Conservation (phyloP, 2,113 vertebrate species). For the Azemiops feae region DNA sequence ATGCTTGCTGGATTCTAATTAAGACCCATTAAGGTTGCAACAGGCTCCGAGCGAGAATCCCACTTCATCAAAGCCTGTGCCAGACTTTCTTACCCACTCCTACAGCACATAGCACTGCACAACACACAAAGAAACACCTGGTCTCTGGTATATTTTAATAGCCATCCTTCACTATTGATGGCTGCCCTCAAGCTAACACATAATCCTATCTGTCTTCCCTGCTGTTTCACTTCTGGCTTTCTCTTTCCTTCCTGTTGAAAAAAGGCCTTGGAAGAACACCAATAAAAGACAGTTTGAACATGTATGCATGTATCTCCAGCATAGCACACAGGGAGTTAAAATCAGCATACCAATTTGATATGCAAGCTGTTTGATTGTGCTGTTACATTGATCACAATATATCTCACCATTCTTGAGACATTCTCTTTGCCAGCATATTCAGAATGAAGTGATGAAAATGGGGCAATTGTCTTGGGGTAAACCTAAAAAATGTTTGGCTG, state of each 20-base stretch:
- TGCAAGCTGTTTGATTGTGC: slow-evolving; percentile 13
- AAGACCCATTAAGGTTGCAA: background rate
- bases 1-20: background rate
- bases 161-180: slow-evolving; percentile 9
- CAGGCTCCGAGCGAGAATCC: background rate
- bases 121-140: background rate
- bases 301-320: background rate
- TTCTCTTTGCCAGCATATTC: background rate
- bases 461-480: background rate
- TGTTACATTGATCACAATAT: slow-evolving; percentile 18
- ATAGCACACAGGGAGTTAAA: slow-evolving; percentile 1
- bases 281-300: slow-evolving; percentile 7
- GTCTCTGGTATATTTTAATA: background rate
- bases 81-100: slow-evolving; percentile 1
- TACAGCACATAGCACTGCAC: background rate
- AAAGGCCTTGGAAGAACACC: slow-evolving; percentile 3
- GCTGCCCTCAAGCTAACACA: slow-evolving; percentile 9
- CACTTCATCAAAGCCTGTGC: background rate
- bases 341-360: background rate
- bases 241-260: background rate
- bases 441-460: background rate
- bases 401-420: slow-evolving; percentile 12
- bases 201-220: slow-evolving; percentile 25
- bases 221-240: slow-evolving; percentile 27
- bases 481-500: background rate